Percentiles rank a stretch among this genome's conserved stretches.
phyloP scores from a whole-genome alignment of 2,888 invertebrate species.

The Meganola albula region DNA sequence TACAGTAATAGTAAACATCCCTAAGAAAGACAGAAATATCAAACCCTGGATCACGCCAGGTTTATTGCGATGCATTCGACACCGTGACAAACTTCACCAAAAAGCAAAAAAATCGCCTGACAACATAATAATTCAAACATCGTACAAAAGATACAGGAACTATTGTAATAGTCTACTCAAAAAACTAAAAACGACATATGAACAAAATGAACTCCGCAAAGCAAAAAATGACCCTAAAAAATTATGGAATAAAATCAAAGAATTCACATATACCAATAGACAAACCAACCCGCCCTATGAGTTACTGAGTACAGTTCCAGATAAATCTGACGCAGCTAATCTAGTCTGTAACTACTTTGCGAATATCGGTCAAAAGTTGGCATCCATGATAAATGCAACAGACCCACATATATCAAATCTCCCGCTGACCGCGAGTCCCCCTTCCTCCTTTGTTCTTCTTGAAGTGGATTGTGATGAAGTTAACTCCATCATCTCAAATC shows the following conservation, averaged over 20 bases:
- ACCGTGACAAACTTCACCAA: conserved; percentile 1
- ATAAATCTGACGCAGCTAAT: not conserved
- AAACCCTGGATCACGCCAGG: not conserved
- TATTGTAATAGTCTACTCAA: not conserved
- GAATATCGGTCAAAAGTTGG: not conserved
- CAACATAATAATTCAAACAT: conserved; percentile 2
- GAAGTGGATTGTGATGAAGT: not conserved
- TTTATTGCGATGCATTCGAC: not conserved
- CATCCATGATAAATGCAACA: not conserved
- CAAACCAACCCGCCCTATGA: not conserved
- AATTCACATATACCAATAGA: too few relatives aligned
- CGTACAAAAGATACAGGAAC: not conserved
- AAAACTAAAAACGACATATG: not conserved
- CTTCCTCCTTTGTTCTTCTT: not conserved
- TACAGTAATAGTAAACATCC: not conserved
- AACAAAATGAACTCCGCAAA: not conserved
- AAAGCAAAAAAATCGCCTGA: not conserved
- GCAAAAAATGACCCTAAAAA: not conserved
- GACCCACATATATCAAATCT: not conserved
- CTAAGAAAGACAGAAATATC: conserved; percentile 1
- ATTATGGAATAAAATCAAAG: too few relatives aligned
- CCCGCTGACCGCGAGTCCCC: not conserved
- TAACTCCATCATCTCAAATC: not conserved
- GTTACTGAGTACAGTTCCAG: not conserved
- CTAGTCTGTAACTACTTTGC: not conserved